Evolutionary conservation across 2,888 invertebrate species (phyloP), one percentile per base, ranked within the genome.

Genomic region (Drosophila anomelani): DNA sequence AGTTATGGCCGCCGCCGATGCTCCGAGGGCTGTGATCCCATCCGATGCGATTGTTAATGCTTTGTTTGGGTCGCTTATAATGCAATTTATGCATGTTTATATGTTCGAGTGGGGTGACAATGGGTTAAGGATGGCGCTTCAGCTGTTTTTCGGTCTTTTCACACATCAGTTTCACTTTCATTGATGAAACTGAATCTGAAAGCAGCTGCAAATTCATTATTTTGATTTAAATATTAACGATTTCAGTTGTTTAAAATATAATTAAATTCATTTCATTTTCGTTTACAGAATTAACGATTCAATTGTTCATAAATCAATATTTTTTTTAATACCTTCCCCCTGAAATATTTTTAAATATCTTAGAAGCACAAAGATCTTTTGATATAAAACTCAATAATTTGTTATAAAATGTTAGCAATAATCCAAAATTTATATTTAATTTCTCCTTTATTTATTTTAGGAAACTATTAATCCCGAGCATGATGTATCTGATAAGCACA

Each of bases 51-150:
- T 53, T 20, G 44, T 44, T 89, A 73, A 85, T 81, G 78, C 79
- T 73, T 78, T 87, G 88, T 88, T 88, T 80, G 73, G 66, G 75
- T 72, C 71, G 83, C 75, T 85, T 77, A 80, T 85, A 77, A 83
- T 89, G 88, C 84, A 89, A 89, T 88, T 90, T 81, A 85, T 83
- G 75, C 77, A 77, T 84, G 80, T 89, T 86, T 79, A 73, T 79
- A 64, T 58, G 15, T 9, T 83, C 46, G n/a, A 67, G 59, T 56
- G 34, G 69, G 62, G 66, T 62, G 53, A 64, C 83, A 77, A 77
- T 82, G 70, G 75, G 75, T 79, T 81, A 74, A 72, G 64, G 43
- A 20, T 17, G 54, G 34, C 29, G 15, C 20, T 36, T 26, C 47
- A 47, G 46, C 53, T 49, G 55, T 46, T 58, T 46, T 44, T 49